phyloP scores from a whole-genome alignment of 1,140 invertebrate genomes.

The Bombus confusus region DNA sequence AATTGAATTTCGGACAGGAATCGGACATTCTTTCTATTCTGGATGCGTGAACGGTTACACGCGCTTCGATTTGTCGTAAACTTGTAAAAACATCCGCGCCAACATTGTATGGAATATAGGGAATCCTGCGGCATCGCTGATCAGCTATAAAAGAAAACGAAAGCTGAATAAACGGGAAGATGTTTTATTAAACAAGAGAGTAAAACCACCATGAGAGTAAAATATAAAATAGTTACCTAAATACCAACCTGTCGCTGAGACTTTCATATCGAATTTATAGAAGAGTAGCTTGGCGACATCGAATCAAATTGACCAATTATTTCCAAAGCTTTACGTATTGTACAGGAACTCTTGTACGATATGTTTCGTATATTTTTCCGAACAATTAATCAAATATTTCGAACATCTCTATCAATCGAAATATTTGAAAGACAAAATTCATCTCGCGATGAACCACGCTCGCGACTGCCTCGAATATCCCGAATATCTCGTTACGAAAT shows the following conservation, averaged over 20 bases:
- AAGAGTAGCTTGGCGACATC: background rate
- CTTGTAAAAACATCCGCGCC: constrained; percentile 10
- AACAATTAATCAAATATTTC: too few species aligned
- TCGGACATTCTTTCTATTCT: constrained; percentile 14
- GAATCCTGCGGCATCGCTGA: background rate
- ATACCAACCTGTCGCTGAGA: background rate
- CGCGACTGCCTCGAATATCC: too few species aligned
- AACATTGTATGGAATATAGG: background rate
- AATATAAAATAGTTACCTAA: background rate
- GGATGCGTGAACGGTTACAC: constrained; percentile 21
- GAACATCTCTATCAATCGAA: too few species aligned
- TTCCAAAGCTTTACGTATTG: too few species aligned
- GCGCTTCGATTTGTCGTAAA: constrained; percentile 44
- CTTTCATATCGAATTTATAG: background rate
- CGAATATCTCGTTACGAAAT: background rate
- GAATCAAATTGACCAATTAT: background rate
- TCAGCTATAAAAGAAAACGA: background rate
- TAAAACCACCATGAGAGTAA: background rate
- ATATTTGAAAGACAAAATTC: too few species aligned
- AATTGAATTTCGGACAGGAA: constrained; percentile 35
- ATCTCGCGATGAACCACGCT: background rate
- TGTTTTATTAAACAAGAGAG: background rate
- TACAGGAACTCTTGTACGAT: too few species aligned
- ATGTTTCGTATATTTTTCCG: too few species aligned
- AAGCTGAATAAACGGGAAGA: background rate